Evolutionary conservation across 2,113 vertebrate genomes (phyloP).

Genomic region (Dendrocopos noguchii): DNA sequence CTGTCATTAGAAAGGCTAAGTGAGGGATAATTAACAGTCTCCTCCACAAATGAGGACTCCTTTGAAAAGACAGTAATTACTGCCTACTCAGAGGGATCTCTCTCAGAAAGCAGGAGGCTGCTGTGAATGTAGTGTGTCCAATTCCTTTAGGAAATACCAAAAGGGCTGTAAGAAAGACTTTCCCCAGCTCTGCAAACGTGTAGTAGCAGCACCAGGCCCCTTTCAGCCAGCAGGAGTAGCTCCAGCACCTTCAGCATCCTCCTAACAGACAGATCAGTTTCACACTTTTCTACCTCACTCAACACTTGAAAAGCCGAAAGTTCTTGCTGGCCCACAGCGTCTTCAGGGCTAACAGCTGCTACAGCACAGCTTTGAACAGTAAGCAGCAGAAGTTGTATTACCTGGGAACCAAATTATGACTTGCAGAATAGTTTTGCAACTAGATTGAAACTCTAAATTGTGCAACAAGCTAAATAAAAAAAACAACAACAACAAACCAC

Average conservation of each 20-base stretch:
- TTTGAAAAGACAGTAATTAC: constrained; percentile 16
- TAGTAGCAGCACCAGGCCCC: neutral
- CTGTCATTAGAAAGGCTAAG: neutral
- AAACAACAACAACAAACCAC: neutral
- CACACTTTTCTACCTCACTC: neutral
- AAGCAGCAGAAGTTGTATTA: neutral
- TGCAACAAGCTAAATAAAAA: constrained; percentile 44
- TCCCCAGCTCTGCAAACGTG: neutral
- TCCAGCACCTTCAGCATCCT: neutral
- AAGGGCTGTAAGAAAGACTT: neutral
- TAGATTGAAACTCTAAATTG: constrained; percentile 45
- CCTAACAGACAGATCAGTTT: rapidly evolving
- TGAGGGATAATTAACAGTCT: constrained; percentile 14
- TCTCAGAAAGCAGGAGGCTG: neutral
- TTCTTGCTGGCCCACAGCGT: neutral
- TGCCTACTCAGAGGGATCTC: neutral
- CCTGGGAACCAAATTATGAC: constrained; percentile 24
- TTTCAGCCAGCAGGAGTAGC: neutral
- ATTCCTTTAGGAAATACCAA: neutral
- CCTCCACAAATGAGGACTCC: neutral
- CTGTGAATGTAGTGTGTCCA: rapidly evolving
- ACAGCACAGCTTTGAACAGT: neutral
- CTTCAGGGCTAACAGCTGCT: neutral
- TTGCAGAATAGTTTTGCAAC: constrained; percentile 47
- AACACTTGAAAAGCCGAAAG: neutral